These are phyloP conservation scores for Anniella stebbinsi DNA, from an alignment of 2,797 vertebrate species.

Conservation along the genomic window DNA sequence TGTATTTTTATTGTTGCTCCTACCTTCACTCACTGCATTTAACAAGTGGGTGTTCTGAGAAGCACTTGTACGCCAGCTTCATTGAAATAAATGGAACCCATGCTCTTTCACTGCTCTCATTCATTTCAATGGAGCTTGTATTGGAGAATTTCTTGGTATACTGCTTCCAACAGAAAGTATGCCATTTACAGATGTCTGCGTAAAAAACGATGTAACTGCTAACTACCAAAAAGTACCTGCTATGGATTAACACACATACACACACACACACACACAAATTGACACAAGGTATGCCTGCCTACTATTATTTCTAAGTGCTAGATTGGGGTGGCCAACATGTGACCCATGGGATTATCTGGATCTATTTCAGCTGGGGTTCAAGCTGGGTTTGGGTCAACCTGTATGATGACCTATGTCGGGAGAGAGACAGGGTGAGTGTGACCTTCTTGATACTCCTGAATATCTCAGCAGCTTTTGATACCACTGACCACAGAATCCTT, in stretches of 20 bases:
- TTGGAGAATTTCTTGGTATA: background rate
- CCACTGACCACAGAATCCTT: no score
- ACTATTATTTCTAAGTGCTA: background rate
- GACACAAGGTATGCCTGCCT: accelerated
- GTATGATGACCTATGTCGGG: no score
- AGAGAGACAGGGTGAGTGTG: no score
- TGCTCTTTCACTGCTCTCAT: no score
- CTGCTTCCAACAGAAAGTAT: background rate
- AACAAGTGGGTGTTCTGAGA: background rate
- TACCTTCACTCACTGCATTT: background rate
- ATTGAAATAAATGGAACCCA: background rate
- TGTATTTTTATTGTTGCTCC: no score
- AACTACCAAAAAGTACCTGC: background rate
- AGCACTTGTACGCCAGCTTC: background rate
- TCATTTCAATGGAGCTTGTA: background rate
- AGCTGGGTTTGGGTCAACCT: no score
- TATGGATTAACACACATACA: constrained; percentile 9
- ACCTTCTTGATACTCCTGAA: no score
- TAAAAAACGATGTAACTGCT: background rate
- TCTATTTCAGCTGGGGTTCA: no score
- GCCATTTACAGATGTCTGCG: background rate
- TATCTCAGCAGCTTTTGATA: no score
- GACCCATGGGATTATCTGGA: no score
- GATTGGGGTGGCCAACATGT: background rate
- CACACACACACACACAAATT: no score